Percentiles rank a stretch among this genome's conserved stretches.
These are phyloP conservation scores for Mallotus villosus DNA, from an alignment of 2,797 vertebrate species.

Conservation along the genomic window DNA sequence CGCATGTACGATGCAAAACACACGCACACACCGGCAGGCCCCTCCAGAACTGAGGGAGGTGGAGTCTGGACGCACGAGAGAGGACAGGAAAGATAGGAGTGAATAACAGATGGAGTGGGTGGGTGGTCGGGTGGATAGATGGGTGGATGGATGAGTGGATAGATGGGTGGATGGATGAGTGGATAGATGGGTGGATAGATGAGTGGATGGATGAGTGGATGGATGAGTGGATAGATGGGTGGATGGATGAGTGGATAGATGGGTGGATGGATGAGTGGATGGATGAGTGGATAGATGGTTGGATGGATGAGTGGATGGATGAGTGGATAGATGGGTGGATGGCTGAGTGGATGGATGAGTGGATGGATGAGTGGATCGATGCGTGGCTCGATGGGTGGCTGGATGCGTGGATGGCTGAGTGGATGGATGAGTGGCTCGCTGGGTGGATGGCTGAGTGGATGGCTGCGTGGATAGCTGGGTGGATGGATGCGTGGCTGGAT, in stretches of 20 bases:
- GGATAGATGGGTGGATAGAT: background rate
- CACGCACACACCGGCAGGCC: no score
- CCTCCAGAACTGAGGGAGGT: no score
- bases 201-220: background rate
- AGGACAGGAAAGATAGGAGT: background rate
- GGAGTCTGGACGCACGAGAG: no score
- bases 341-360: no score
- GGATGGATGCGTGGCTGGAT: background rate
- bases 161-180: background rate
- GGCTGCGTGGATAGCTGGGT: constrained; percentile 62
- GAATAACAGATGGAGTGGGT: background rate
- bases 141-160: constrained; percentile 60
- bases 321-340: background rate
- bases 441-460: background rate
- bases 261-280: constrained; percentile 40
- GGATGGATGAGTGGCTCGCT: background rate
- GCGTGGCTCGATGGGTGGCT: background rate
- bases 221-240: background rate
- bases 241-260: constrained; percentile 22
- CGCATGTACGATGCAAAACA: no score
- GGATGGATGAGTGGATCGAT: background rate
- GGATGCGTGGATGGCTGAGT: background rate
- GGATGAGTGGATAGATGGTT: background rate
- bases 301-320: background rate
- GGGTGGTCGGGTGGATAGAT: constrained; percentile 16